Conservation (phyloP, 1,140 invertebrate species). For the Tetraneura akinire region DNA sequence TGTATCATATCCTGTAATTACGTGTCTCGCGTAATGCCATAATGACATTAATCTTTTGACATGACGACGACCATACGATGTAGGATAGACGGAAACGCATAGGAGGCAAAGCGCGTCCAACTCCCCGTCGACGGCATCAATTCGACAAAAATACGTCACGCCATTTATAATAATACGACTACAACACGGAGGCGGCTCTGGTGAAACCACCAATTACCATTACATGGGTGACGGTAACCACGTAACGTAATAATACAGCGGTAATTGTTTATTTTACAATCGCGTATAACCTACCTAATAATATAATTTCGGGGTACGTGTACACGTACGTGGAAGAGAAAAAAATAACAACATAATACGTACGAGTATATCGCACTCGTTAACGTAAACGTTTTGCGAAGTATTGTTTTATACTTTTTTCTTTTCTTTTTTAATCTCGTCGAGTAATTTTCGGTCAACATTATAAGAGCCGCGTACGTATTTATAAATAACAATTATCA, state of each 20-base stretch:
- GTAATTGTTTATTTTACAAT: slow-evolving; percentile 39
- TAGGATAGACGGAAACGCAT: background rate
- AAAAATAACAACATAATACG: no score
- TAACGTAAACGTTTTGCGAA: no score
- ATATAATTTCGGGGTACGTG: background rate
- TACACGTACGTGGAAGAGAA: no score
- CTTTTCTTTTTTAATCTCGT: no score
- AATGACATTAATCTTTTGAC: slow-evolving; percentile 47
- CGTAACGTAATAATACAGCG: background rate
- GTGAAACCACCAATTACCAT: slow-evolving; percentile 35
- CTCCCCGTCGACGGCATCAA: slow-evolving; percentile 11
- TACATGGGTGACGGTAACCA: background rate
- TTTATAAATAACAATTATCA: no score
- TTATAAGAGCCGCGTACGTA: no score
- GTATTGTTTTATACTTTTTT: no score
- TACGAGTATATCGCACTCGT: no score
- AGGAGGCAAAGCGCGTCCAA: background rate
- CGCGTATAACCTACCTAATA: no score
- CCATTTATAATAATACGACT: slow-evolving; percentile 24
- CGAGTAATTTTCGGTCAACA: no score
- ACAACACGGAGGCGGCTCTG: background rate
- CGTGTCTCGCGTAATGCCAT: slow-evolving; percentile 24
- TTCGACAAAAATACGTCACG: slow-evolving; percentile 43
- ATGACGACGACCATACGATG: background rate
- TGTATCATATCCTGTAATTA: slow-evolving; percentile 46